Conservation (phyloP, 2,113 vertebrate species). For the Psophia crepitans region DNA sequence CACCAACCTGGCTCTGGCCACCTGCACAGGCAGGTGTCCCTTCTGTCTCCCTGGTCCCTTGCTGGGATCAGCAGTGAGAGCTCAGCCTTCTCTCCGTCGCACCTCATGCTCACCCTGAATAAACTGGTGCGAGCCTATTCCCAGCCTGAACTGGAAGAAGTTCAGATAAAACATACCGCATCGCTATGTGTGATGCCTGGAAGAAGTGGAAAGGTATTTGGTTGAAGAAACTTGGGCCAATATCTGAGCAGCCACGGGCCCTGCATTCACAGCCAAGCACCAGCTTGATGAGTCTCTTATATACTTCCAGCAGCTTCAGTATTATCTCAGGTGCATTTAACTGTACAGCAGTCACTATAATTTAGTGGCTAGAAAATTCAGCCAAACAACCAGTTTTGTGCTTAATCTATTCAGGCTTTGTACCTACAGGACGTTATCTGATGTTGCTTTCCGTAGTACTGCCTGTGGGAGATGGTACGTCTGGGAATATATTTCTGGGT, state of each 20-base stretch:
- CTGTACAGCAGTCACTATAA: background rate
- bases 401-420: background rate
- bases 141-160: background rate
- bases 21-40: background rate
- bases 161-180: background rate
- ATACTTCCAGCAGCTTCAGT: background rate
- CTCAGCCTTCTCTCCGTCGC: accelerated
- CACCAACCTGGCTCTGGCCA: background rate
- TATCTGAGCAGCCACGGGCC: background rate
- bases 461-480: background rate
- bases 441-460: background rate
- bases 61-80: background rate
- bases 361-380: background rate
- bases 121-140: background rate
- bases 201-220: background rate
- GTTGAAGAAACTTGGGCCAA: background rate
- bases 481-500: constrained; percentile 6
- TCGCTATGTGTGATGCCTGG: background rate
- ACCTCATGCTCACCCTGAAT: accelerated
- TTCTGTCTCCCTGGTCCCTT: background rate
- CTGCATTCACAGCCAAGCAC: background rate
- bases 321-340: background rate
- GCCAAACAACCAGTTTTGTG: background rate
- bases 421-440: background rate
- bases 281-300: background rate